A percentile compares a stretch with the other conserved stretches of the same genome.
phyloP scores from a whole-genome alignment of 2,113 vertebrate genomes.

The Bagarius yarrelli region DNA sequence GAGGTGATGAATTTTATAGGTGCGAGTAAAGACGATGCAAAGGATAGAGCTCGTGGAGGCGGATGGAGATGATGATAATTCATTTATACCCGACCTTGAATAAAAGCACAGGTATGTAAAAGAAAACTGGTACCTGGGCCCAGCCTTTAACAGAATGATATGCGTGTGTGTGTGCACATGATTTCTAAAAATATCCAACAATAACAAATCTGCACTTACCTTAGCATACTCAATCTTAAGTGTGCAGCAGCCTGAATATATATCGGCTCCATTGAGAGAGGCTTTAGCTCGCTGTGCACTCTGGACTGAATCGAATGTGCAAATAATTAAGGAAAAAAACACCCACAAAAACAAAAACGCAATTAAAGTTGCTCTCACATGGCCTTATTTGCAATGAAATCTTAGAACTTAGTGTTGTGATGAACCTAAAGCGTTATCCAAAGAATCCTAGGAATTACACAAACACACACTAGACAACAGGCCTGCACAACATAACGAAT shows the following conservation, averaged over 20 bases:
- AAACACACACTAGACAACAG: no score
- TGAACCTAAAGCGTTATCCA: not conserved
- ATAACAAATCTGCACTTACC: constrained; percentile 64
- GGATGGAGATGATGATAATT: not conserved
- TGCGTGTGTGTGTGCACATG: not conserved
- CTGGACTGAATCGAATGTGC: constrained; percentile 90
- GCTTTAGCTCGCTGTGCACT: constrained; percentile 94
- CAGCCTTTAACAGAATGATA: not conserved
- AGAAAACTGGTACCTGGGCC: not conserved
- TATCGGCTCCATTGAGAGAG: constrained; percentile 91
- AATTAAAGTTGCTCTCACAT: not conserved
- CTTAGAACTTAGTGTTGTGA: not conserved
- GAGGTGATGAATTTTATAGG: no score
- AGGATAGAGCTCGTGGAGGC: no score
- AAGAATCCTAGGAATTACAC: not conserved
- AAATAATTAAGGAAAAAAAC: constrained; percentile 68
- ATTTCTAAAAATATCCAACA: not conserved
- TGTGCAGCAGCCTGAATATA: constrained; percentile 94
- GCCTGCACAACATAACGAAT: no score
- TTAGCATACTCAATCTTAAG: constrained; percentile 96
- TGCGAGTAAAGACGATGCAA: no score
- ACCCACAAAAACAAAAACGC: not conserved
- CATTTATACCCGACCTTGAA: not conserved
- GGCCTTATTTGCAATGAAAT: not conserved
- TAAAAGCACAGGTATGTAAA: not conserved